phyloP scores from a whole-genome alignment of 2,888 invertebrate genomes.

The Lampropteryx suffumata region DNA sequence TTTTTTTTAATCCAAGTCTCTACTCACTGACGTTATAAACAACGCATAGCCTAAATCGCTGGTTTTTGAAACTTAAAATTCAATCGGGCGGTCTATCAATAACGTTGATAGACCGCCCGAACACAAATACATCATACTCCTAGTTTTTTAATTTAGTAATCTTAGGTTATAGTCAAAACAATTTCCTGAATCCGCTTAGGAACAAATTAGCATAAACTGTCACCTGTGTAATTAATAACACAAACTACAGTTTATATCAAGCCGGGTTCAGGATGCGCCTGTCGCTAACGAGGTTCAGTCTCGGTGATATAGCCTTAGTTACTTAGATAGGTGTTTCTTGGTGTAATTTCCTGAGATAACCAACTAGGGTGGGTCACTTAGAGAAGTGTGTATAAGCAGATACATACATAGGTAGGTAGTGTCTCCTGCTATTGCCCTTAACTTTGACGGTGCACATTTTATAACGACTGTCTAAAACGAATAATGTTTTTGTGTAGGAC shows the following conservation, averaged over 20 bases:
- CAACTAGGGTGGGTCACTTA: constrained; percentile 14
- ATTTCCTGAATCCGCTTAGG: constrained; percentile 16
- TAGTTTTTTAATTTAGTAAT: no score
- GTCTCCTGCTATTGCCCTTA: no score
- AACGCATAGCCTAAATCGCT: no score
- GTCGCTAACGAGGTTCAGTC: constrained; percentile 55
- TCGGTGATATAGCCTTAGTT: constrained; percentile 27
- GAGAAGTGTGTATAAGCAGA: constrained; percentile 1
- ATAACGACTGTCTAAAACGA: no score
- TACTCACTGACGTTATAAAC: no score
- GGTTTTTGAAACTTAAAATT: no score
- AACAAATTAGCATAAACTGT: constrained; percentile 28
- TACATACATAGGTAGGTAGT: no score
- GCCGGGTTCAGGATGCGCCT: constrained; percentile 35
- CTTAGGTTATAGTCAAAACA: not conserved
- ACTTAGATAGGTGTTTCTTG: constrained; percentile 23
- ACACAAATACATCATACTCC: not conserved
- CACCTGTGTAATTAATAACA: constrained; percentile 31
- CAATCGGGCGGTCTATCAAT: no score
- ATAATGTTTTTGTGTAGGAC: no score
- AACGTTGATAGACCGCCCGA: not conserved
- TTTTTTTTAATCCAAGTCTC: no score
- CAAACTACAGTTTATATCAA: constrained; percentile 29
- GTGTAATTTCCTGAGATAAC: constrained; percentile 29
- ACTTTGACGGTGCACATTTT: no score